phyloP scores from a whole-genome alignment of 2,113 vertebrate species.

The Mormoops blainvillei region DNA sequence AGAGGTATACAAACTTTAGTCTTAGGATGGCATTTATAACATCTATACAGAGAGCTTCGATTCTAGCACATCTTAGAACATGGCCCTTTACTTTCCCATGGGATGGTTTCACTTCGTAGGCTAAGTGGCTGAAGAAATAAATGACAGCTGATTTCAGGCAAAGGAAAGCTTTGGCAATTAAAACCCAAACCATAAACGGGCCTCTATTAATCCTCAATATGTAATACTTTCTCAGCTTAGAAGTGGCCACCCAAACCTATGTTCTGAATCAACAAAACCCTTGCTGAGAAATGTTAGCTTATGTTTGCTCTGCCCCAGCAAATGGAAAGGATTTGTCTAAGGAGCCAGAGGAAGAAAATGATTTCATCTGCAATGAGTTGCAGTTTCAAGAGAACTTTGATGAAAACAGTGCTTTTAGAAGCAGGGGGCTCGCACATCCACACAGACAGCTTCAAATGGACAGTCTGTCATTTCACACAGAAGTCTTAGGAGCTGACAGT shows the following conservation, averaged over 20 bases:
- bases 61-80: background rate
- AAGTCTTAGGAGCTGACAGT: background rate
- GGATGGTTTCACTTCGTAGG: background rate
- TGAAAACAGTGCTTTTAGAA: slow-evolving; percentile 30
- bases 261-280: background rate
- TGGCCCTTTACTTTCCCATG: background rate
- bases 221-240: background rate
- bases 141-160: background rate
- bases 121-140: background rate
- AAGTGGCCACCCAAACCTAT: background rate
- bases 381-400: slow-evolving; percentile 11
- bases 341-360: slow-evolving; percentile 48
- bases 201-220: background rate
- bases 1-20: background rate
- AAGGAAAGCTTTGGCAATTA: background rate
- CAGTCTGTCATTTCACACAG: slow-evolving; percentile 4
- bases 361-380: slow-evolving; percentile 35
- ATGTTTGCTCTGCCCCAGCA: slow-evolving; percentile 9
- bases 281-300: slow-evolving; percentile 47
- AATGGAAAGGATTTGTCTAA: slow-evolving; percentile 46
- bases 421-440: background rate
- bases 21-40: background rate
- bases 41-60: background rate
- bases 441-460: background rate
- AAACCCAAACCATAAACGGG: background rate